Conservation (phyloP, 1,140 invertebrate species). For the Cryptotermes secundus region DNA sequence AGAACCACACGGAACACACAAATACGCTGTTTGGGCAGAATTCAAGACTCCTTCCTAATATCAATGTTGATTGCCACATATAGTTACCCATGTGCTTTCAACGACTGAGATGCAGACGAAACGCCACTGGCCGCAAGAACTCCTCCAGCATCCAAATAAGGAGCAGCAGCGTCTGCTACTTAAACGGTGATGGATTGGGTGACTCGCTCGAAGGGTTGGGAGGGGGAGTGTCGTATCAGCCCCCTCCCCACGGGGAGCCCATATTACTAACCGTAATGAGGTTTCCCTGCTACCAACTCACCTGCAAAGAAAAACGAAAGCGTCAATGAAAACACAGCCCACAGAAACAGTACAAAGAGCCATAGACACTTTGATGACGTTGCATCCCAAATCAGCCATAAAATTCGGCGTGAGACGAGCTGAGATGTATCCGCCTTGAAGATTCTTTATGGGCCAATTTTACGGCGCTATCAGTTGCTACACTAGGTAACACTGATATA, state of each 20-base stretch:
- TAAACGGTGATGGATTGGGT: not conserved
- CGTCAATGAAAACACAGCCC: not conserved
- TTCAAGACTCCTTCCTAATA: too few relatives aligned
- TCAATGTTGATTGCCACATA: not conserved
- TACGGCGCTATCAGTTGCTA: too few relatives aligned
- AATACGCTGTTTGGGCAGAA: too few relatives aligned
- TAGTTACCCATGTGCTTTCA: not conserved
- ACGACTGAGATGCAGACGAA: not conserved
- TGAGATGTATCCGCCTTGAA: too few relatives aligned
- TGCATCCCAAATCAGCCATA: not conserved
- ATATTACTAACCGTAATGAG: conserved; percentile 5
- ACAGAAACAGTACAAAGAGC: not conserved
- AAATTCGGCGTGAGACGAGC: not conserved
- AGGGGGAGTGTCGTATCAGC: not conserved
- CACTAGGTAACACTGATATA: too few relatives aligned
- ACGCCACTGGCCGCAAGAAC: not conserved
- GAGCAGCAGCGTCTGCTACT: not conserved
- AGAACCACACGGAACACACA: too few relatives aligned
- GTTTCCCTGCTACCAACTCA: not conserved
- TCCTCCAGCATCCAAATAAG: not conserved
- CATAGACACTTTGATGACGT: not conserved
- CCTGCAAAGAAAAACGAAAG: not conserved
- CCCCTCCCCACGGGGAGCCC: not conserved
- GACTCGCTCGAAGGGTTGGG: not conserved
- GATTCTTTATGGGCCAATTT: too few relatives aligned